These are phyloP conservation scores for Plestiodon gilberti DNA, from an alignment of 2,113 vertebrate genomes.

Conservation along the genomic window DNA sequence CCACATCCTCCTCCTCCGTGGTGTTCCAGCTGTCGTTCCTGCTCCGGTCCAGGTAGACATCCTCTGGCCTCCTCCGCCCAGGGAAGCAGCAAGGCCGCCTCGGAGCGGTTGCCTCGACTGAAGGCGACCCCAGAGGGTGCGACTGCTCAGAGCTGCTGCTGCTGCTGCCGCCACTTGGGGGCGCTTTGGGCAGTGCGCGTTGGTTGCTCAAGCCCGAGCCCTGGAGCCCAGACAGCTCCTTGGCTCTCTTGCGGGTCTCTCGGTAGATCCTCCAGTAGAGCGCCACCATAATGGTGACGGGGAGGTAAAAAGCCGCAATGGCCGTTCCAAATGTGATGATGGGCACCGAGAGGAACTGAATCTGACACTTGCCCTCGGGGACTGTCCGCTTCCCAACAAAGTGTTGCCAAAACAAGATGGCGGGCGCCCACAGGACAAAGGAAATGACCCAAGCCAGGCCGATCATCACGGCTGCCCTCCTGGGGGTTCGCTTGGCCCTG, in stretches of 20 bases:
- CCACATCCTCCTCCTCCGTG: conserved; percentile 70
- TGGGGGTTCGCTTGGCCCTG: conserved; percentile 78
- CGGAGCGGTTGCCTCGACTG: conserved; percentile 37
- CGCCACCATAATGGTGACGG: conserved; percentile 80
- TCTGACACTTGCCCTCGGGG: conserved; percentile 70
- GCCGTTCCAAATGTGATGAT: conserved; percentile 81
- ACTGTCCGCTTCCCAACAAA: conserved; percentile 71
- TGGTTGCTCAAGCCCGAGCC: conserved; percentile 66
- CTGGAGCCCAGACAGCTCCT: conserved; percentile 75
- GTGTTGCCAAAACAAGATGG: conserved; percentile 84
- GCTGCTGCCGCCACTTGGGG: conserved; percentile 63
- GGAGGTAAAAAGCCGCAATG: conserved; percentile 84
- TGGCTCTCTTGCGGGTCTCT: conserved; percentile 78
- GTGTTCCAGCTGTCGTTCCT: conserved; percentile 75
- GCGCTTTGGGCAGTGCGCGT: neutral
- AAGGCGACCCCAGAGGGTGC: conserved; percentile 26
- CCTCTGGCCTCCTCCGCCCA: neutral
- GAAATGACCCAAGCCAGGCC: conserved; percentile 80
- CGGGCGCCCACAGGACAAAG: conserved; percentile 82
- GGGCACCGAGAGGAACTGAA: conserved; percentile 80
- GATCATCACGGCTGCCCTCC: conserved; percentile 76
- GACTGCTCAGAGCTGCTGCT: conserved; percentile 71
- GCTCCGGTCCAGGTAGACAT: conserved; percentile 34
- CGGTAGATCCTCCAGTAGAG: conserved; percentile 84
- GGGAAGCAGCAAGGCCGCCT: conserved; percentile 57